A percentile compares a stretch with the other conserved stretches of the same genome.
phyloP scores from a whole-genome alignment of 2,888 invertebrate genomes.

The Drosophila maculinotata region DNA sequence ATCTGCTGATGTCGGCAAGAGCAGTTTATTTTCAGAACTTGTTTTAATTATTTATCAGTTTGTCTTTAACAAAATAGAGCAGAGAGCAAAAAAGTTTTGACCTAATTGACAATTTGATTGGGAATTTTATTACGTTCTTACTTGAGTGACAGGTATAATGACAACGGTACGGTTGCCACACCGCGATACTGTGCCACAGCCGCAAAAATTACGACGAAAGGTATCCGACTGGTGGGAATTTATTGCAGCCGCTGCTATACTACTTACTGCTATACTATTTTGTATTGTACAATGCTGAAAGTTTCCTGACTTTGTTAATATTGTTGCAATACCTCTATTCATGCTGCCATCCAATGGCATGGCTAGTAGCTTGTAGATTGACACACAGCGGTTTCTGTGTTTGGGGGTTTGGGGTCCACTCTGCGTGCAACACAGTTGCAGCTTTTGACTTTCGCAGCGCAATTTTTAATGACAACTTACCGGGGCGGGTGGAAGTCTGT shows the following conservation, averaged over 20 bases:
- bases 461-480: constrained; percentile 63
- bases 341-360: constrained; percentile 4
- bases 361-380: constrained; percentile 1
- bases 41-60: constrained; percentile 1
- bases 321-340: constrained; percentile 49
- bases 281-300: constrained; percentile 9
- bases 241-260: not conserved
- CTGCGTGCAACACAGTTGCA: constrained; percentile 56
- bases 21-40: constrained; percentile 1
- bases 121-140: not conserved
- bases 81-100: not conserved
- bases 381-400: not conserved
- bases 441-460: constrained; percentile 36
- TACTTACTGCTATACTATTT: too few relatives aligned
- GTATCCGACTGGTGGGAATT: not conserved
- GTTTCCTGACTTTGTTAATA: constrained; percentile 28
- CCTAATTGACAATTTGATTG: constrained; percentile 13
- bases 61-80: not conserved
- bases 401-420: not conserved
- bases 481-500: constrained; percentile 4
- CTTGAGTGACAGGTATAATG: constrained; percentile 8
- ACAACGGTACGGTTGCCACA: constrained; percentile 1
- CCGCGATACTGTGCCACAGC: not conserved
- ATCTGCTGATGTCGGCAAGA: not conserved
- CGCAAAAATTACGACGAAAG: not conserved